These are phyloP conservation scores for Drosophila rubida DNA, from an alignment of 2,888 invertebrate genomes.

Conservation along the genomic window DNA sequence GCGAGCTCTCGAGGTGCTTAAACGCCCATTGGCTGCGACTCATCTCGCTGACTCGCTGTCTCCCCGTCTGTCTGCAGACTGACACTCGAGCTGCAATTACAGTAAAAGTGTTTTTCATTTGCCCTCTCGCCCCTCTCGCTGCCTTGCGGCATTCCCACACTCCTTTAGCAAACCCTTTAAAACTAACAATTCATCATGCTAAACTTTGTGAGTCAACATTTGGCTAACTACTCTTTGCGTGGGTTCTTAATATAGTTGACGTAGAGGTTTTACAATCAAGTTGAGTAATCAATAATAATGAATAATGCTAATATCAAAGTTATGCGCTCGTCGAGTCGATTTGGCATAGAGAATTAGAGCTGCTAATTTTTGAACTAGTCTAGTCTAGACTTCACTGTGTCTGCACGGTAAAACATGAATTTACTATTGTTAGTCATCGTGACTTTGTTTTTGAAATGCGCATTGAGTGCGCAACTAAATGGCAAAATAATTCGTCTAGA, in stretches of 20 bases:
- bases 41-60: slow-evolving; percentile 19
- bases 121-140: slow-evolving; percentile 2
- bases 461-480: background rate
- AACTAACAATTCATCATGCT: slow-evolving; percentile 1
- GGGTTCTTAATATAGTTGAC: background rate
- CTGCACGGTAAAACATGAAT: too few species aligned
- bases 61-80: slow-evolving; percentile 16
- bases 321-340: background rate
- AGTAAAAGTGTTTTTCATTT: slow-evolving; percentile 41
- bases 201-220: slow-evolving; percentile 12
- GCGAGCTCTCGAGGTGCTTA: slow-evolving; percentile 40
- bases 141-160: background rate
- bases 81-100: slow-evolving; percentile 56
- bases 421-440: background rate
- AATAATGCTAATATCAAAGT: background rate
- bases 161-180: slow-evolving; percentile 2
- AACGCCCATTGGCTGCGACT: slow-evolving; percentile 36
- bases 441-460: background rate
- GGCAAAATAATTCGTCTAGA: background rate
- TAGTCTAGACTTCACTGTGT: too few species aligned
- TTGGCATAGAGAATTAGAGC: background rate
- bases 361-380: background rate
- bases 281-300: background rate
- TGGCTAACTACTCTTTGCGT: background rate
- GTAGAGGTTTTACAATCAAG: background rate